Evolutionary conservation across 2,888 invertebrate species (phyloP), one percentile per base, ranked within the genome.

Genomic region (Asteroscopus sphinx): DNA sequence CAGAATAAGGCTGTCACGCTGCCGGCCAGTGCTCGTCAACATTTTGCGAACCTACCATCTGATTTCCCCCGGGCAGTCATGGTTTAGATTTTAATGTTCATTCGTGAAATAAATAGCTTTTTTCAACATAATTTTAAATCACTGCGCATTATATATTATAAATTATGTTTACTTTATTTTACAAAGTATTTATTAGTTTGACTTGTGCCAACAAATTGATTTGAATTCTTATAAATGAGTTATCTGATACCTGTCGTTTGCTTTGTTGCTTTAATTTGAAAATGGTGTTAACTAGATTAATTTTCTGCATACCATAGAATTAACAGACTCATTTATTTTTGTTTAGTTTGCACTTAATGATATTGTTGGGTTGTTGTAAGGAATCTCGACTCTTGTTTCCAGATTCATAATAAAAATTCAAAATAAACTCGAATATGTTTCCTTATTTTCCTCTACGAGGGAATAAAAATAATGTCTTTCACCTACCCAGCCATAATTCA

Each of bases 31-130:
- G 60, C 73, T 73, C 79, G 79, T 79, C 82, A 77, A 77, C 83
- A 80, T 82, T 85, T 82, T 78, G 78, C 73, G 67, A 81, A 77
- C 73, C 73, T 30, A 55, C 62, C 62, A 76, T 71, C 71, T 89
- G 87, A 89, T 89, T 89, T 88, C 89, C 88, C 89, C 28, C 5
- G 83, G 75, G 88, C 58, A 17, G 17, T 55, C 63, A 64, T 68
- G 79, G 77, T 77, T 84, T 84, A 81, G 79, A 83, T 82, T 87
- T 83, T 85, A 86, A 87, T 83, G 78, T 81, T 82, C 80, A 80
- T 80, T 78, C 72, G 59, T 72, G 65, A 79, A 79, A 81, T 80
- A 84, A 80, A 85, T 77, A 80, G 72, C 73, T 55, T 55, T 72
- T 68, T 77, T 74, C 56, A 74, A 69, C 77, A 68, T 64, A 68